Evolutionary conservation across 2,113 vertebrate genomes (phyloP).

Genomic region (Leucosticte australis): DNA sequence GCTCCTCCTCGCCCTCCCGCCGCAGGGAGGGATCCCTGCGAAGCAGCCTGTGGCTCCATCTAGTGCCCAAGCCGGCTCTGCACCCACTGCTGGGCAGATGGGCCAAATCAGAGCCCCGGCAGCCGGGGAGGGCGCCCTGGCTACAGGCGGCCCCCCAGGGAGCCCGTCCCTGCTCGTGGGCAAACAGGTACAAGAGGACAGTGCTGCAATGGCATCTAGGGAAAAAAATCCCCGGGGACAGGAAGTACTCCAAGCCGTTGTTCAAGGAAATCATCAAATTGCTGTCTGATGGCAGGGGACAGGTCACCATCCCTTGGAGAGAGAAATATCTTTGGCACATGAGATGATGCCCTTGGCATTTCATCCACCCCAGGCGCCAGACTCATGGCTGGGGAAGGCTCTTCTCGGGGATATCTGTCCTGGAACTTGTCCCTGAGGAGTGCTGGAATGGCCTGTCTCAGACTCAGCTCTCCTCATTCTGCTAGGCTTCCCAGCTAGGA

Average conservation of each 20-base stretch:
- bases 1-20: background rate
- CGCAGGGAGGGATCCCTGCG: background rate
- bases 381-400: background rate
- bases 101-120: background rate
- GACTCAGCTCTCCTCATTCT: background rate
- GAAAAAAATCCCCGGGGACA: background rate
- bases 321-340: background rate
- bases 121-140: background rate
- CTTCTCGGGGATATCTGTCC: background rate
- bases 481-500: background rate
- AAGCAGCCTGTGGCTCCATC: constrained; percentile 48
- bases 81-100: background rate
- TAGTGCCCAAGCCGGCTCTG: background rate
- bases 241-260: background rate
- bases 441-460: background rate
- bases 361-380: rapidly evolving
- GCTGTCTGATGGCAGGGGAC: background rate
- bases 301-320: background rate
- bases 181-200: background rate
- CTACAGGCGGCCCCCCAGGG: background rate
- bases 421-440: background rate
- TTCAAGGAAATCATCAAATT: background rate
- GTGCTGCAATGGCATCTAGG: background rate
- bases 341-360: background rate
- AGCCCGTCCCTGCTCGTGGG: background rate